phyloP scores from a whole-genome alignment of 1,140 invertebrate species.

The Microplitis demolitor region DNA sequence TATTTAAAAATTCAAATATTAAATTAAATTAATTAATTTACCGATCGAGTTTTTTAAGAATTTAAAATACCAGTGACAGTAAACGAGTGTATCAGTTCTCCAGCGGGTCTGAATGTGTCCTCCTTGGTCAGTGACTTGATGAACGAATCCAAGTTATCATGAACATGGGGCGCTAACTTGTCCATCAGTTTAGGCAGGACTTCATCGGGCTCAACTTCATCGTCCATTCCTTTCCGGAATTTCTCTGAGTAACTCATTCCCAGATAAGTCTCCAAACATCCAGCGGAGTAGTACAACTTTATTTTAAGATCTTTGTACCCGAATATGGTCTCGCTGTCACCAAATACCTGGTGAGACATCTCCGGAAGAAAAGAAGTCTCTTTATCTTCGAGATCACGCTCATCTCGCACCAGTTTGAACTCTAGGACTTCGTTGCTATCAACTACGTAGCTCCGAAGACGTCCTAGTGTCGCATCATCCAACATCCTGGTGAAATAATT shows the following conservation, averaged over 20 bases:
- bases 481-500: conserved; percentile 13
- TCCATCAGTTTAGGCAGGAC: conserved; percentile 72
- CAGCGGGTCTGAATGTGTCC: conserved; percentile 72
- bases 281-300: conserved; percentile 82
- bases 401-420: conserved; percentile 75
- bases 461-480: conserved; percentile 57
- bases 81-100: conserved; percentile 70
- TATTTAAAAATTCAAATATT: conserved; percentile 23
- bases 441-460: conserved; percentile 66
- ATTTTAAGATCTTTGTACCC: conserved; percentile 86
- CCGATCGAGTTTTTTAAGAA: background rate
- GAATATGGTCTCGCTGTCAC: conserved; percentile 90
- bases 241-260: conserved; percentile 69
- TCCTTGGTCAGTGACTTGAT: conserved; percentile 71
- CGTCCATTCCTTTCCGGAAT: conserved; percentile 61
- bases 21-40: background rate
- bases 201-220: conserved; percentile 79
- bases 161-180: conserved; percentile 67
- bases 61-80: conserved; percentile 48
- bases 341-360: conserved; percentile 95
- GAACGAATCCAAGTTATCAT: conserved; percentile 75
- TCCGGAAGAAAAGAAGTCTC: conserved; percentile 77
- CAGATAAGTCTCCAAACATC: conserved; percentile 76
- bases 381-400: conserved; percentile 75
- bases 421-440: conserved; percentile 77